Conservation (phyloP, 1,140 invertebrate genomes). For the Whitmania pigra region DNA sequence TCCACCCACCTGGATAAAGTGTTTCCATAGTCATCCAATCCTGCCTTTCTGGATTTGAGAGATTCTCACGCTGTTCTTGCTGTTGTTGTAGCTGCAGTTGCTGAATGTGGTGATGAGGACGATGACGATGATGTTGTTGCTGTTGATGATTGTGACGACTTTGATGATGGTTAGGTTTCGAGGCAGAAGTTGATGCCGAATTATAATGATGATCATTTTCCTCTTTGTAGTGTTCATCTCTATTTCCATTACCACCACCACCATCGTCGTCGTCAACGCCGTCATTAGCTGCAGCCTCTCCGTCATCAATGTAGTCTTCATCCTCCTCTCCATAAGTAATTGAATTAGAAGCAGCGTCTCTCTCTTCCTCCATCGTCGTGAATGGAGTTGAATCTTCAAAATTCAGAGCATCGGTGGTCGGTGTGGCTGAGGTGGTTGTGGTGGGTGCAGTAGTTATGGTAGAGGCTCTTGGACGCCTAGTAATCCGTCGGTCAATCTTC, state of each 20-base stretch:
- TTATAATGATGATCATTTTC: conserved; percentile 1
- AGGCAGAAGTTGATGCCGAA: not conserved
- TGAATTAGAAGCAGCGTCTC: not conserved
- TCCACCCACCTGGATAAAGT: no score
- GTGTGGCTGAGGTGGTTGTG: no score
- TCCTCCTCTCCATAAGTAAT: not conserved
- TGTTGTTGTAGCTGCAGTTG: not conserved
- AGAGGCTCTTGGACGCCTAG: no score
- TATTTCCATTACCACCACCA: not conserved
- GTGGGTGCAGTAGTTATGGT: no score
- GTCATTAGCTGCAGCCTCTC: not conserved
- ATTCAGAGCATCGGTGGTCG: no score
- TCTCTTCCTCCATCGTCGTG: not conserved
- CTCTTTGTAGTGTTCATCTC: not conserved
- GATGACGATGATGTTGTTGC: not conserved
- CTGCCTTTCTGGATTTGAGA: no score
- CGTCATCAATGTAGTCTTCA: not conserved
- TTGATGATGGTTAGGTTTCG: no score
- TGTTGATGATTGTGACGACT: not conserved
- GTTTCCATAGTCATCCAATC: no score
- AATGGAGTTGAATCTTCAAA: no score
- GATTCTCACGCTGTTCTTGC: no score
- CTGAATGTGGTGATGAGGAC: not conserved
- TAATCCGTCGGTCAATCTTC: no score
- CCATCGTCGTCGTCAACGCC: not conserved